Evolutionary conservation across 2,797 vertebrate species (phyloP), one percentile per base, ranked within the genome.

Genomic region (Phoxinus dragarum): DNA sequence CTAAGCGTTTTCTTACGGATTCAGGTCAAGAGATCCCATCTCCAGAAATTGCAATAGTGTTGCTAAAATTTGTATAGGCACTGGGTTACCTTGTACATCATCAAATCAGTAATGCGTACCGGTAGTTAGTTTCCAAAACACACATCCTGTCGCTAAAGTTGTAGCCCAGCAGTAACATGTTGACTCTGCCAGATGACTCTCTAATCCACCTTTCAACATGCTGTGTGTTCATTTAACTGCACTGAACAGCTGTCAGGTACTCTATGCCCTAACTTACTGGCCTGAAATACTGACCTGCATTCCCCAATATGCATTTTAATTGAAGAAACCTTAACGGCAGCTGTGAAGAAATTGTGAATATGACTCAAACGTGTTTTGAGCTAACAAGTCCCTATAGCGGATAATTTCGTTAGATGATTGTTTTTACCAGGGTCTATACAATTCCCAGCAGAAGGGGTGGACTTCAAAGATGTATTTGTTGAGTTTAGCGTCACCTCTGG

Each of bases 251-350:
- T 81, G 78, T 85, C 83, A 72, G 75, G 19, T 27, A n/a, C 38
- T 66, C 19, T 34, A n/a, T 66, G 40, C 31, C 52, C 21, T 40
- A 61, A 44, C 49, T 68, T n/a, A 49, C 44, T 82, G 85, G 69
- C 61, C 79, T 87, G 75, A 80, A 56, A 74, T 86, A 82, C 73
- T 38, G 56, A 85, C 82, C 82, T 79, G 84, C 73, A 81, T 74
- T 76, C 59, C 84, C 82, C 73, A 88, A 80, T 73, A 81, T 87
- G 77, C 81, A 84, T 80, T 69, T 67, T 74, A 88, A 82, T 83
- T 81, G 61, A 38, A 73, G 54, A 72, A 68, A 66, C 74, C 86
- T 68, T 78, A 86, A 89, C 7, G 40, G 49, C 75, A 78, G 86
- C 86, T 71, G 75, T 66, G 49, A 77, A 89, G 77, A 77, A 73